Conservation (phyloP, 2,797 vertebrate species). For the Macropus fuliginosus region DNA sequence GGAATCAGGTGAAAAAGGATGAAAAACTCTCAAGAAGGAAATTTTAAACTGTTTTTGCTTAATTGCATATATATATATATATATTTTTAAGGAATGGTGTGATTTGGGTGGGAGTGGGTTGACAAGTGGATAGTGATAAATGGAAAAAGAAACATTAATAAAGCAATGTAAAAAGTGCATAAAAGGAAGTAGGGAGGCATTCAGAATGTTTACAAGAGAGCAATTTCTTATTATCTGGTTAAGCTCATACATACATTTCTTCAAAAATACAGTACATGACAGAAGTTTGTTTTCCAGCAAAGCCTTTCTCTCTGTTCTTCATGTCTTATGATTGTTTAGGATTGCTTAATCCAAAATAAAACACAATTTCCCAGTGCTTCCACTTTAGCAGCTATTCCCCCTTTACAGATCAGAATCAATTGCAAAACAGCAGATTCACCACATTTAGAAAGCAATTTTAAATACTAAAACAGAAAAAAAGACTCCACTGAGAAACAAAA, state of each 20-base stretch:
- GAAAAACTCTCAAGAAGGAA: background rate
- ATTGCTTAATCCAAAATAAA: background rate
- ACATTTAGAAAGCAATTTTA: background rate
- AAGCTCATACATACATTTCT: background rate
- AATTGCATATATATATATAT: background rate
- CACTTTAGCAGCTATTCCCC: background rate
- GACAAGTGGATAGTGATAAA: background rate
- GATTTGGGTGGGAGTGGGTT: background rate
- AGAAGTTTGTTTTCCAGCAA: background rate
- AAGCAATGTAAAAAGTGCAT: background rate
- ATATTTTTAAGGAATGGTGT: background rate
- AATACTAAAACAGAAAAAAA: background rate
- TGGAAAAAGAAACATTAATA: background rate
- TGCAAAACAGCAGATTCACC: background rate
- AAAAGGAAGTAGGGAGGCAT: background rate
- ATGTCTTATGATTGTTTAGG: background rate
- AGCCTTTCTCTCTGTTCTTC: background rate
- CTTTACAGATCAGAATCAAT: background rate
- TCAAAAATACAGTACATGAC: background rate
- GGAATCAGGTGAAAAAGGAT: background rate
- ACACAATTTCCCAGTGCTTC: background rate
- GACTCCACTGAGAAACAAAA: background rate
- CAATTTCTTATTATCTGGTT: background rate
- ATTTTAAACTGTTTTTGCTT: background rate
- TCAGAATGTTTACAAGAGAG: background rate